phyloP scores from a whole-genome alignment of 2,888 invertebrate species.

The Omphaloscelis lunosa region DNA sequence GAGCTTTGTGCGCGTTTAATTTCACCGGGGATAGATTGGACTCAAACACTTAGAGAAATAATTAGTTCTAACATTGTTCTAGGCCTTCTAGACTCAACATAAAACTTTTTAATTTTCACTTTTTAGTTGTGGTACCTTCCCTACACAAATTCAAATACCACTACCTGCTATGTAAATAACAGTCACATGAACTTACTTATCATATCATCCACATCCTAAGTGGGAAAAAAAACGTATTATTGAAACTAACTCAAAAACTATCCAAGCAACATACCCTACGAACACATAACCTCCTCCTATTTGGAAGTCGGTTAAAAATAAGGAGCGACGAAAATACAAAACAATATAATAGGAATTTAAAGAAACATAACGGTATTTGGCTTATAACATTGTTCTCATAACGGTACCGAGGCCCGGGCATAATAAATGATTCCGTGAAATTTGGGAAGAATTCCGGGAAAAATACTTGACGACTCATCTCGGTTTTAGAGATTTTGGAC shows the following conservation, averaged over 20 bases:
- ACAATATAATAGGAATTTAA: slow-evolving; percentile 37
- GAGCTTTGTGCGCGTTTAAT: not conserved
- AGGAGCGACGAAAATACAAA: slow-evolving; percentile 21
- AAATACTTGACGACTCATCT: slow-evolving; percentile 49
- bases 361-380: slow-evolving; percentile 27
- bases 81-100: too few species aligned
- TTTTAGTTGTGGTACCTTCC: too few species aligned
- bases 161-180: too few species aligned
- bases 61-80: not conserved
- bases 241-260: too few species aligned
- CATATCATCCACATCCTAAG: too few species aligned
- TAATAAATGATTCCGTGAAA: slow-evolving; percentile 41
- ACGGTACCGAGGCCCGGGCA: slow-evolving; percentile 1
- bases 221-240: too few species aligned
- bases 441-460: slow-evolving; percentile 34
- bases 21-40: not conserved
- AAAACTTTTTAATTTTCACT: too few species aligned
- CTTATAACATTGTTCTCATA: slow-evolving; percentile 50
- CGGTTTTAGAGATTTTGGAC: slow-evolving; percentile 26
- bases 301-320: too few species aligned
- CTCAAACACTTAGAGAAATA: not conserved
- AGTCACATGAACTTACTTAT: too few species aligned
- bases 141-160: too few species aligned
- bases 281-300: too few species aligned
- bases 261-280: too few species aligned